Base-by-base conservation (phyloP, 2,797 vertebrate genomes). In the Emys orbicularis region DNA sequence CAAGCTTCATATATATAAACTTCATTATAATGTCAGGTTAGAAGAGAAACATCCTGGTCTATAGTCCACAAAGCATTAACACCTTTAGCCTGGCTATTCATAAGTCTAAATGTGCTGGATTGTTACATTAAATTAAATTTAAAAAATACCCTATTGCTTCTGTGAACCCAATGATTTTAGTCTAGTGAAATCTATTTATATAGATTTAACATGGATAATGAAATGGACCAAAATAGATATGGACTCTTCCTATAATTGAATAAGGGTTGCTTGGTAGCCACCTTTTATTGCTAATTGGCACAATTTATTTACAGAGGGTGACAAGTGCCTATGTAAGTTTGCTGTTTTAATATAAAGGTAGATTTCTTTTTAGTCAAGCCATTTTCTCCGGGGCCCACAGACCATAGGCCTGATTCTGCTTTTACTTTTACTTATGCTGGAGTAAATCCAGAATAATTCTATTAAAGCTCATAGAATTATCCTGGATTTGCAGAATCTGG, bases 401-500 rank as follows among this genome's bases (percentile, higher is more conserved):
- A 54, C 49, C 19, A 5, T 29, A 81, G 96, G 84, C 84, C 94
- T 72, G 74, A 49, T 49, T 77, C 41, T 47, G 27, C 25, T 8
- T 77, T 56, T 59, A 47, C 90, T 92, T 88, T 68, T n/a, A 47
- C 88, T 92, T 89, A 68, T 34, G 82, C 3, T 77, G 50, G 80
- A 25, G 2, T 11, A 94, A 91, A 12, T 81, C 92, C 84, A 89
- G 81, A 91, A 84, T 12, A 86, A 92, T 88, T 49, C 56, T 88
- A 25, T 59, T 87, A 83, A 91, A 95, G 49, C 49, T 56, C 68
- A 56, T 31, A 49, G 91, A 81, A 37, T n/a, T 82, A 74, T 54
- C 93, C 74, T 93, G 84, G n/a, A 90, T 96, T 96, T 95, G 89
- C 41, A 82, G 93, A 97, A 90, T 79, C 81, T 54, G 49, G 68